Evolutionary conservation across 2,113 vertebrate genomes (phyloP), one percentile per base, ranked within the genome.

Genomic region (Ciconia stormi): DNA sequence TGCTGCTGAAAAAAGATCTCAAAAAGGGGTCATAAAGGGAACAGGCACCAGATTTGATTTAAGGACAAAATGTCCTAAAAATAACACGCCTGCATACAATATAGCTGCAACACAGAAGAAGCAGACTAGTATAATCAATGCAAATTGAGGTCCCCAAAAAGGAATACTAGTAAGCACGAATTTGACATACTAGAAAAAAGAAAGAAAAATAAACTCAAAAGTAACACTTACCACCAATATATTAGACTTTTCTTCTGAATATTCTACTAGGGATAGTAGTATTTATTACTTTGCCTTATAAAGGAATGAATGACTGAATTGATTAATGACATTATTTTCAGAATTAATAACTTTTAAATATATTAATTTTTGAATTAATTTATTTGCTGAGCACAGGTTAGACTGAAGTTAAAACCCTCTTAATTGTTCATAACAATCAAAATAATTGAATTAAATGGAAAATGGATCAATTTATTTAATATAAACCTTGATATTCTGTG

Each of bases 31-130:
- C 87, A 87, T 17, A 65, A 59, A 84, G 65, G 19, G 30, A 95
- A 87, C 49, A 90, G 53, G 44, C 80, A 90, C 52, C 91, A 82
- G 67, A 76, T 80, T 49, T 74, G 82, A 79, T 81, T 81, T 93
- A 63, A 95, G 74, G 90, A 91, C 42, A 94, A 85, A 96, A 90
- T 46, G n/a, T 67, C 66, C 70, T 92, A 89, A 89, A 97, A 85
- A 89, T 80, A 90, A 50, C 47, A 49, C 10, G 47, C 26, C 74
- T 86, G 15, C 49, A 9, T 72, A 56, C 40, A 52, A 30, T 36
- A 50, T 42, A 82, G 72, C 79, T 85, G 71, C 50, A 70, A 34
- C 32, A 59, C 84, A 65, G 67, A 55, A 78, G 23, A 2, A 62
- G 66, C 1, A 23, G 55, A 62, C 56, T 58, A 46, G 22, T 42